Evolutionary conservation across 1,140 invertebrate genomes (phyloP), one percentile per base, ranked within the genome.

Genomic region (Sarcophaga bullata): DNA sequence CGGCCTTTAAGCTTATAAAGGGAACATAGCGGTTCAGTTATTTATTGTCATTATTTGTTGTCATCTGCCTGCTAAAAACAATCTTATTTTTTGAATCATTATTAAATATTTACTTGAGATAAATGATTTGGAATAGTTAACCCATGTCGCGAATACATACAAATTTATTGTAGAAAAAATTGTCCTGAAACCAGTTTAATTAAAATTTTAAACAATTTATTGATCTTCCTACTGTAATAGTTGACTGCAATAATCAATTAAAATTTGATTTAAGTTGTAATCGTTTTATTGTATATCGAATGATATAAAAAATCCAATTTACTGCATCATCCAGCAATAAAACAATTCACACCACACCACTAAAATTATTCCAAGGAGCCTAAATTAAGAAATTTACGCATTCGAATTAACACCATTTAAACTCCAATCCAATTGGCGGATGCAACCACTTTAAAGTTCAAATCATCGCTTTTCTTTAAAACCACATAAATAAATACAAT

Each of bases 371-470:
- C 15, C 54, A 5, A 13, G 15, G 54, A n/a, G 13, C 7, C 52
- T 15, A 6, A 58, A 58, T 3, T 7, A 4, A 15, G 2, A 15
- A 19, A 19, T 75, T 75, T 25, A 19, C 73, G 25, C 73, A 75
- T n/a, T 25, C 47, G 25, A 75, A 75, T 75, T 6, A 48, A 48
- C 15, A 46, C 13, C 19, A 75, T 25, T 75, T 19, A 75, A 58
- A 58, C 54, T 58, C 13, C 54, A 58, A 58, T 75, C 47, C 13
- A 37, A 75, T 75, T 48, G 73, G 25, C 73, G 73, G 73, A 75
- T 75, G 73, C 73, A 75, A 75, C 73, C 73, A 75, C 73, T 75
- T 75, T 75, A 75, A 13, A 75, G 73, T 37, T 75, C 73, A 75
- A 75, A 58, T 58, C 73, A 19, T 75, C 25, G 73, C 13, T 19